Percentiles rank a stretch among this genome's conserved stretches.
phyloP scores from a whole-genome alignment of 1,140 invertebrate species.

The Hydropsyche tenuis region DNA sequence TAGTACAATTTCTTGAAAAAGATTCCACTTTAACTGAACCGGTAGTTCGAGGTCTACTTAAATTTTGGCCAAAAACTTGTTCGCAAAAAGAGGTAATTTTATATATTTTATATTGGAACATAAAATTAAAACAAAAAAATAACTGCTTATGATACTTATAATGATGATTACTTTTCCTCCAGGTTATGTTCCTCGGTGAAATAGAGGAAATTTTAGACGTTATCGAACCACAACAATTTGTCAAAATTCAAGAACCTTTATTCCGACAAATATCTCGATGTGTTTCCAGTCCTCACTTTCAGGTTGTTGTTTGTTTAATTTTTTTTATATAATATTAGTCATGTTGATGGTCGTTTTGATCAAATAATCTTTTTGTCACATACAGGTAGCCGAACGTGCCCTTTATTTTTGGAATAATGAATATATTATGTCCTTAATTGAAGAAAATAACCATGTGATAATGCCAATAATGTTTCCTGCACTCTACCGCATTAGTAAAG shows the following conservation, averaged over 20 bases:
- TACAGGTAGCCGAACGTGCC: constrained; percentile 95
- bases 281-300: constrained; percentile 98
- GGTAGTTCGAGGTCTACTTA: constrained; percentile 93
- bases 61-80: constrained; percentile 99
- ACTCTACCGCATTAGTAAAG: constrained; percentile 96
- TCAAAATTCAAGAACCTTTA: constrained; percentile 95
- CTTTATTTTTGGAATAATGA: constrained; percentile 98
- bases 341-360: background rate
- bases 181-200: constrained; percentile 97
- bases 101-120: constrained; percentile 10
- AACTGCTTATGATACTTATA: no score
- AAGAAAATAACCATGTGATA: constrained; percentile 90
- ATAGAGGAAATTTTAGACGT: constrained; percentile 98
- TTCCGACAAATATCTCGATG: constrained; percentile 98
- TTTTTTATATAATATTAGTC: constrained; percentile 15
- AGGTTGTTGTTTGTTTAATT: constrained; percentile 63
- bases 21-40: constrained; percentile 96
- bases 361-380: no score
- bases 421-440: constrained; percentile 94
- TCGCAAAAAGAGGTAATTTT: constrained; percentile 88
- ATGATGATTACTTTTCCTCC: constrained; percentile 29
- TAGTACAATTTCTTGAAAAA: constrained; percentile 99
- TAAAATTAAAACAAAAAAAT: no score
- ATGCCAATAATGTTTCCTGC: constrained; percentile 97
- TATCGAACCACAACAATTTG: constrained; percentile 98